Evolutionary conservation across 2,888 invertebrate species (phyloP), one percentile per base, ranked within the genome.

Genomic region (Orgyia antiqua): DNA sequence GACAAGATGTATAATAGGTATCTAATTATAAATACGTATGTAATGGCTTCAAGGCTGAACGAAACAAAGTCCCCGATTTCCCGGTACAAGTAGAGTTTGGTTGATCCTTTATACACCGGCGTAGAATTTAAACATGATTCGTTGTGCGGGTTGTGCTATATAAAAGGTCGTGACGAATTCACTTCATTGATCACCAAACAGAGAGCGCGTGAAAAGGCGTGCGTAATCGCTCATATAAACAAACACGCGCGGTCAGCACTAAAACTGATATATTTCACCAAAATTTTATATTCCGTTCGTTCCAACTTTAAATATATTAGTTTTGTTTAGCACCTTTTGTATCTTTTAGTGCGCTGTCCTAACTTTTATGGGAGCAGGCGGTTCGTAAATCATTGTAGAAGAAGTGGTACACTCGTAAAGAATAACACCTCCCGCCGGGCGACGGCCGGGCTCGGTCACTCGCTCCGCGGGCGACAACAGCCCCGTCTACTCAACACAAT

Each of bases 251-350:
- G 65, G 54, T 59, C 67, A 67, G 66, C 71, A 79, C 74, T 80
- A 82, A 83, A 83, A 76, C 79, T 76, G 78, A 83, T 83, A 80
- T 80, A 83, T 82, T 83, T 80, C 74, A 79, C 78, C 72, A 73
- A 79, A 80, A 72, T 79, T 82, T 86, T 83, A 83, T 83, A 80
- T 74, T 72, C 4, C 73, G 73, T 80, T 76, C 73, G 64, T 68
- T 75, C 69, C 63, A 73, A 79, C 79, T 82, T 79, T 66, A 76
- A 84, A 83, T 82, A 83, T 84, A 82, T 83, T 75, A 78, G 80
- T 73, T 80, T 84, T 84, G 82, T 83, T 82, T 82, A 86, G 82
- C 82, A 83, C 83, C 84, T 84, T 86, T 86, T 84, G 84, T 84
- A 75, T 78, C 76, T 86, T 84, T 83, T 82, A 80, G 78, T 78